Evolutionary conservation across 2,888 invertebrate genomes (phyloP), one percentile per base, ranked within the genome.

Genomic region (Torymus auratus): DNA sequence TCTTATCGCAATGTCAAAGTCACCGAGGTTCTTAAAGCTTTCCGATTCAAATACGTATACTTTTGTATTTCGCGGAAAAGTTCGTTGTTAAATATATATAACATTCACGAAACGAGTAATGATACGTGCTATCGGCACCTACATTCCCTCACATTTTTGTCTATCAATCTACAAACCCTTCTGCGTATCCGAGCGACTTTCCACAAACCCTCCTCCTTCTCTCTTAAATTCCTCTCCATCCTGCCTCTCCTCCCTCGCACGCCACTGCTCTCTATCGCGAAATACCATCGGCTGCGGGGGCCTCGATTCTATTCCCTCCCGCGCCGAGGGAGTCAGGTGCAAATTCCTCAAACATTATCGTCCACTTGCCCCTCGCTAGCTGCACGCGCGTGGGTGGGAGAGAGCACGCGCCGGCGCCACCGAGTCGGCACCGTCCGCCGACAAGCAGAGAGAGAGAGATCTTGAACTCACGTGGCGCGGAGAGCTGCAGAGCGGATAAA

Each of bases 351-450:
- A 86, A 86, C 87, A 85, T 86, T 85, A 86, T 81, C 70, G 53
- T 75, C 71, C 74, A 74, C 78, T 78, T 76, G 79, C 69, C 65
- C 72, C 65, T 80, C 72, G 75, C 76, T 78, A 68, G 80, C n/a
- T n/a, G n/a, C 78, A 80, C 73, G 82, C 73, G 75, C 82, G 70
- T 62, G 76, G 64, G 81, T 69, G 83, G 76, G 78, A 75, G 83
- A 85, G 85, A 86, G 86, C 20, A 15, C 84, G 83, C 83, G 84
- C 87, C 41, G 88, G 88, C 88, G 88, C 88, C 88, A 88, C 83
- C 69, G 85, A 84, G 88, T 86, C 88, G 88, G 87, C 86, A 85
- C 88, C 88, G 41, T 41, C 88, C 87, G 84, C 86, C 81, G 88
- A 84, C 87, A 71, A 61, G 17, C 13, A 15, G 20, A 61, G 61